A percentile compares a stretch with the other conserved stretches of the same genome.
Evolutionary conservation across 2,113 vertebrate genomes (phyloP).

Genomic region (Caranx melampygus): DNA sequence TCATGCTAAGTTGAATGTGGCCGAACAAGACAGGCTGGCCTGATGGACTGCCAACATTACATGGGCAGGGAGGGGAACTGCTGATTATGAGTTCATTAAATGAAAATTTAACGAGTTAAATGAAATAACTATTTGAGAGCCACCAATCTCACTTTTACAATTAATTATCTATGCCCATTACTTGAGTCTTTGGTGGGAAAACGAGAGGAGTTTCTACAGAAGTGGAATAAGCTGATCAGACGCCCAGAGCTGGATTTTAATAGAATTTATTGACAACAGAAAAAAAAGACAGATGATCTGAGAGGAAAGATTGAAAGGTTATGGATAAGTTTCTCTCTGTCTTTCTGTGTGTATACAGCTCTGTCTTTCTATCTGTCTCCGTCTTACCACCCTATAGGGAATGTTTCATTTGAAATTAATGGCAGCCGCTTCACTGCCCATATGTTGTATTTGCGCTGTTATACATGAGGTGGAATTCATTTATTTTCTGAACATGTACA

Average conservation of each 20-base stretch:
- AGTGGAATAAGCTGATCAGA: constrained; percentile 32
- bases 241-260: constrained; percentile 38
- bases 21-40: not conserved
- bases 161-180: constrained; percentile 16
- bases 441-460: constrained; percentile 3
- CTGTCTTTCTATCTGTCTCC: constrained; percentile 41
- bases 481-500: constrained; percentile 28
- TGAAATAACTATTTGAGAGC: constrained; percentile 37
- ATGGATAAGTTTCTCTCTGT: constrained; percentile 21
- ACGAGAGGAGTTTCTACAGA: not conserved
- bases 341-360: not conserved
- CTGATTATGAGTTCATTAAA: constrained; percentile 43
- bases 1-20: not conserved
- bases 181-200: constrained; percentile 32
- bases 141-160: constrained; percentile 27
- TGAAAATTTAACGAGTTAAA: constrained; percentile 25
- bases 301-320: constrained; percentile 8
- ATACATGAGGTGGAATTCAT: constrained; percentile 16
- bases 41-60: constrained; percentile 19
- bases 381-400: constrained; percentile 30
- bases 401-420: constrained; percentile 48
- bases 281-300: not conserved
- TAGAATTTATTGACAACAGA: constrained; percentile 36
- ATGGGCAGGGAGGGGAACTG: constrained; percentile 17
- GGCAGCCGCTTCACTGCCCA: constrained; percentile 23